Conservation (phyloP, 2,888 invertebrate species). For the Pristionchus entomophagus region DNA sequence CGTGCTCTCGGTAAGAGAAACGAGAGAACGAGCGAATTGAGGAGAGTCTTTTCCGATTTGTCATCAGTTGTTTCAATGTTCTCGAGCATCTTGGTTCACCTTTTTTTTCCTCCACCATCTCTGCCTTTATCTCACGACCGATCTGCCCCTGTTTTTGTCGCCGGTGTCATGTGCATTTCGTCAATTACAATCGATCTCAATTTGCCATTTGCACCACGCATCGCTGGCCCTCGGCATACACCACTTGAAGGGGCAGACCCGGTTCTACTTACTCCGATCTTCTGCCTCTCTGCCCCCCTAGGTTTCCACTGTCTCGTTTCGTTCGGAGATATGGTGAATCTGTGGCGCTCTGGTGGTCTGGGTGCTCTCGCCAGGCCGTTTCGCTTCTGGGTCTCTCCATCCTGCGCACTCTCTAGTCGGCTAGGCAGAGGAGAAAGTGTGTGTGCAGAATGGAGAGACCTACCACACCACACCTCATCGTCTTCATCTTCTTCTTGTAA, state of each 20-base stretch:
- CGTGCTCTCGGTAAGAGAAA: no score
- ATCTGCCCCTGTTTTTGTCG: not conserved
- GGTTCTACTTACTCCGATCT: not conserved
- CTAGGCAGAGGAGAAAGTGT: no score
- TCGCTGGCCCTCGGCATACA: not conserved
- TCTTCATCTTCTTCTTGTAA: conserved; percentile 1
- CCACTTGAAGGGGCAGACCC: conserved; percentile 29
- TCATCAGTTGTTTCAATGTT: no score
- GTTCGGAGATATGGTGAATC: not conserved
- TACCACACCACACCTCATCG: no score
- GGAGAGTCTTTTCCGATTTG: no score
- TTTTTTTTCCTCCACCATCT: no score
- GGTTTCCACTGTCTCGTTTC: not conserved
- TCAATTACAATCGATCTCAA: not conserved
- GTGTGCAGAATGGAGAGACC: no score
- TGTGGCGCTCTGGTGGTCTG: no score
- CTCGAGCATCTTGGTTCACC: no score
- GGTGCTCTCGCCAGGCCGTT: no score
- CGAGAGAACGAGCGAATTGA: no score
- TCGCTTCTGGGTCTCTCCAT: not conserved
- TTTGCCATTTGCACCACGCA: conserved; percentile 30
- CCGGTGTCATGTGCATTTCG: not conserved
- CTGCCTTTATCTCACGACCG: not conserved
- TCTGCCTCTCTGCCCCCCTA: not conserved
- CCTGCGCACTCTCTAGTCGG: not conserved